phyloP scores from a whole-genome alignment of 2,113 vertebrate genomes.

The Lethenteron camtschaticum region DNA sequence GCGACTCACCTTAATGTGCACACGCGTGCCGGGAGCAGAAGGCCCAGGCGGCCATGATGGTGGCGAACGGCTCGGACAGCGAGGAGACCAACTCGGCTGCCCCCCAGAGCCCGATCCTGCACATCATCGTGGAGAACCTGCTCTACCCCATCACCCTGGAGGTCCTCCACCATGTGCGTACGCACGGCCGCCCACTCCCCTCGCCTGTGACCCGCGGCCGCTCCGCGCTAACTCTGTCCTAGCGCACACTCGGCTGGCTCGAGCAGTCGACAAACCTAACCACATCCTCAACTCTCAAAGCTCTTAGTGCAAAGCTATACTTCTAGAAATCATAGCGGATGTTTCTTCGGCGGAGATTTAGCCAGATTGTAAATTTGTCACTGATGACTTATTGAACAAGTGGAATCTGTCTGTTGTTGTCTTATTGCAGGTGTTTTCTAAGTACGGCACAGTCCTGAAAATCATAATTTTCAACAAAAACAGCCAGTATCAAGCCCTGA shows the following conservation, averaged over 20 bases:
- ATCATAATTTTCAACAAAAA: slow-evolving; percentile 99
- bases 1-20: too few species aligned
- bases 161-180: slow-evolving; percentile 76
- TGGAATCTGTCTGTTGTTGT: not conserved
- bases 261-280: too few species aligned
- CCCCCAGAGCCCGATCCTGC: slow-evolving; percentile 64
- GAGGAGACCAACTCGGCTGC: slow-evolving; percentile 45
- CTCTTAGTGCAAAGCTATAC: too few species aligned
- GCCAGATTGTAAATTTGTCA: not conserved
- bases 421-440: slow-evolving; percentile 69
- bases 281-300: too few species aligned
- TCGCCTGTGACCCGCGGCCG: too few species aligned
- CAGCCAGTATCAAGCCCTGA: slow-evolving; percentile 93
- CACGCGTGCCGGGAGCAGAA: slow-evolving; percentile 19
- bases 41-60: slow-evolving; percentile 45
- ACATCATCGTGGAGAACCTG: slow-evolving; percentile 98
- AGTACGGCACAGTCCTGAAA: slow-evolving; percentile 95
- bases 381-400: slow-evolving; percentile 6
- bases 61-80: slow-evolving; percentile 57
- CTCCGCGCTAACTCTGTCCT: too few species aligned
- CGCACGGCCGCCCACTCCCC: too few species aligned
- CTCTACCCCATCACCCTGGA: slow-evolving; percentile 94
- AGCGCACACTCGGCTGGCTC: too few species aligned
- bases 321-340: too few species aligned
- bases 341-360: too few species aligned